Evolutionary conservation across 2,113 vertebrate species (phyloP), one percentile per base, ranked within the genome.

Genomic region (Bos javanicus): DNA sequence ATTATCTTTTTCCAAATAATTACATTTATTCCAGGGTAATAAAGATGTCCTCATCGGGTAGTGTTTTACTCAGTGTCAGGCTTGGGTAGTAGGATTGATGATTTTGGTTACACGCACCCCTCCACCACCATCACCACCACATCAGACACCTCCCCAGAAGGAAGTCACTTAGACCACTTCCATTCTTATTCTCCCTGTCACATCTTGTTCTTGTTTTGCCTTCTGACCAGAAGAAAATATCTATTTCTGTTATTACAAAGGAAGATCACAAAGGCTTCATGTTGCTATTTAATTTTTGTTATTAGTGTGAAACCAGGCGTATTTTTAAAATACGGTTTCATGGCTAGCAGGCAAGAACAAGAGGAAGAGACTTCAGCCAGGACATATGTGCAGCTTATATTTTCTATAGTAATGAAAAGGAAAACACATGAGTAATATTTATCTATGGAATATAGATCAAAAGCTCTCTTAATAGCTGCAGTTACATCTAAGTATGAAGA

Each of bases 401-500:
- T 93, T 96, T 96, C 54, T n/a, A 76, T 19, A 14, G 6, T 12
- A 91, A 33, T 90, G 50, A 21, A 86, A 93, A 67, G 30, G 23
- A 94, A 17, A 57, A 94, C 54, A 60, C 28, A 50, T 23, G 7
- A 78, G 54, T 76, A 82, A 90, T 62, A 81, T 5, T 71, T 36
- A 76, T 33, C 60, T 83, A 19, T 62, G 46, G 90, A 94, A 94
- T 78, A 90, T 8, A 64, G 60, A 71, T 59, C 54, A 95, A 88
- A 96, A 36, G 1, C 48, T 96, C 89, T 89, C 64, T 94, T 81
- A 87, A 7, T 3, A 84, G 78, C 6, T 93, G 62, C 14, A 60
- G 36, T n/a, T 95, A 23, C n/a, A 87, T 71, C 82, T 95, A 76
- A 96, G 74, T 89, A 64, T 74, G 26, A 97, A 87, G 50, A 95